Base-by-base conservation (phyloP, 2,797 vertebrate species). In the Dipus sagitta region DNA sequence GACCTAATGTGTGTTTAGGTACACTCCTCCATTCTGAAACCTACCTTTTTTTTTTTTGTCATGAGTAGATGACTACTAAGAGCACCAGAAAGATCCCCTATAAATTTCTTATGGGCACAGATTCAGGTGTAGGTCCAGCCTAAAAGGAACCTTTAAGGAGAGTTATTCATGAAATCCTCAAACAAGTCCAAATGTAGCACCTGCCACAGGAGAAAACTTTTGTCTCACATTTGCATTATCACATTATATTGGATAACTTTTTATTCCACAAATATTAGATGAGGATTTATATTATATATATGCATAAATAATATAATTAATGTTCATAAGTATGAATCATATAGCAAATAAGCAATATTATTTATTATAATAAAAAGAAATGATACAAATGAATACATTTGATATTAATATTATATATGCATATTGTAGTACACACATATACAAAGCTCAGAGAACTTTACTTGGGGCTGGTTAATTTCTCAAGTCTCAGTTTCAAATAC, bases 241-340 rank as follows among this genome's bases (percentile, higher is more conserved):
- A 94, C 32, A 74, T 91, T 74, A 88, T 2, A 94, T 85, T 79
- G 82, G 52, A 88, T 86, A 88, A 15, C 11, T 62, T 68, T 81
- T 38, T 38, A 38, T 77, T 75, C 91, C 23, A 42, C 26, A 80
- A 11, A 64, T n/a, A 1, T 52, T 92, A 87, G 13, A 2, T 83
- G 38, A 72, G 1, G 10, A 74, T 75, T 75, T 89, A 75, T 52
- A 65, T 42, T 30, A 82, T 62, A 11, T 26, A 4, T 62, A 18
- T 38, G 38, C 6, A 38, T 38, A 38, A 38, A 38, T 38, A 38
- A 38, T 68, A 64, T 67, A 64, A 79, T 58, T 65, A 77, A 67
- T 52, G 7, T 86, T 85, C 81, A 67, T 81, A 78, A 42, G 52
- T 67, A 42, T 68, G 76, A 81, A 75, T 75, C 76, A 75, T 30